Base-by-base conservation (phyloP, 2,797 vertebrate genomes). In the Ammospiza maritima region DNA sequence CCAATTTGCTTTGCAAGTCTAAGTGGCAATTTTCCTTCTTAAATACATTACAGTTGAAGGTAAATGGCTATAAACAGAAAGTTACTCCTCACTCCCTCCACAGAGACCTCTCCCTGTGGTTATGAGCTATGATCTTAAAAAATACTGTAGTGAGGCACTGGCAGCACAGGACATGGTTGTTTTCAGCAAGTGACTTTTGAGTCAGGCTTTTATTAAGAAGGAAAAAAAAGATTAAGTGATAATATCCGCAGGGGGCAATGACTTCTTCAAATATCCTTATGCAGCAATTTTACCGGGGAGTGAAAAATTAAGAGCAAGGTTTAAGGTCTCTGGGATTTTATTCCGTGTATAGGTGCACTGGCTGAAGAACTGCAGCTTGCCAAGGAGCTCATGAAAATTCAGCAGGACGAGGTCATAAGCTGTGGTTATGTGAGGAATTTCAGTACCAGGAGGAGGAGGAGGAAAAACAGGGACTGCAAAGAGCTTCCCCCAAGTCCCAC, bases 1-100 rank as follows among this genome's bases (percentile, higher is more conserved):
- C 96, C 97, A 97, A 98, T 97, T 98, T 97, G 92, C 97, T 97
- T 84, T 94, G 97, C 96, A 97, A 96, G 96, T 93, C 86, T 96
- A 97, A 97, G 96, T 95, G 94, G 93, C 96, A 95, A 97, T 97
- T 97, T 98, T 95, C 96, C 90, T 94, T 87, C 97, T 97, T 97
- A 98, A 98, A 97, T 96, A 97, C 95, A 83, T 96, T 94, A 92
- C 83, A 58, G 70, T 67, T 9, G 53, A 95, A 95, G 78, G 97
- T 91, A 98, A 97, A 95, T 81, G 97, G 93, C 96, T 85, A 87
- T 95, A 96, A 97, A 97, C 95, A 82, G 90, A 97, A 95, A 96
- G 93, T 94, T 94, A 77, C 69, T 95, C 93, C 95, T 79, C 87
- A 15, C 69, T 91, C 82, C 77, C 60, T 94, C 92, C 72, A 0